A percentile compares a stretch with the other conserved stretches of the same genome.
phyloP scores from a whole-genome alignment of 1,140 invertebrate genomes.

The Yoshiicerus persimilis region DNA sequence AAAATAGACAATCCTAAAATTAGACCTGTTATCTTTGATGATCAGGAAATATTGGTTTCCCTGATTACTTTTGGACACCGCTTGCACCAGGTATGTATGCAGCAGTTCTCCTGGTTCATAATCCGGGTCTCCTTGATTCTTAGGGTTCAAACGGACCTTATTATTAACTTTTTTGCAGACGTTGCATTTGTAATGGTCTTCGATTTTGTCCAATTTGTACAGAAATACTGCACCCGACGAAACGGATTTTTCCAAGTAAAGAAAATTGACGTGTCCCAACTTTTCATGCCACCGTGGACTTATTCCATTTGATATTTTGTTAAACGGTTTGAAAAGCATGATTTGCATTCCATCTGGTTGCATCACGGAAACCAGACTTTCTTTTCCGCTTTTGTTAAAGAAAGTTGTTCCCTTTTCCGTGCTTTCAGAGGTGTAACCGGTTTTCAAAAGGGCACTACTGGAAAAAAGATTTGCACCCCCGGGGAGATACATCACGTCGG shows the following conservation, averaged over 20 bases:
- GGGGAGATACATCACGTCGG: neutral
- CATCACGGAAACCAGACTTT: neutral
- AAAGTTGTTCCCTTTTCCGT: neutral
- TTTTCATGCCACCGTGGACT: neutral
- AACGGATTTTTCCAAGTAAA: neutral
- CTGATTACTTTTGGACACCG: neutral
- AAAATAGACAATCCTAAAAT: neutral
- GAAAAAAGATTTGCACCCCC: neutral
- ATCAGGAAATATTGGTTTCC: neutral
- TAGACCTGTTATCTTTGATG: neutral
- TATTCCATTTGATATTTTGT: neutral
- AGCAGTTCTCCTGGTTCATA: neutral
- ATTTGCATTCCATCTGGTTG: neutral
- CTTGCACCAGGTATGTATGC: neutral
- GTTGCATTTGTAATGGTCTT: neutral
- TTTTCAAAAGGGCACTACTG: neutral
- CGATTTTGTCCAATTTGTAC: neutral
- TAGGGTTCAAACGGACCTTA: neutral
- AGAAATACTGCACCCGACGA: neutral
- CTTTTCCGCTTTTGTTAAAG: neutral
- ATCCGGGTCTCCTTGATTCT: neutral
- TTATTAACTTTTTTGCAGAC: neutral
- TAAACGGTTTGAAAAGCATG: neutral
- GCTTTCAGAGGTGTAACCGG: neutral
- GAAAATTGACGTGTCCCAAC: neutral